Percentiles rank a stretch among this genome's conserved stretches.
Evolutionary conservation across 1,140 invertebrate species (phyloP).

Genomic region (Heliothis virescens): DNA sequence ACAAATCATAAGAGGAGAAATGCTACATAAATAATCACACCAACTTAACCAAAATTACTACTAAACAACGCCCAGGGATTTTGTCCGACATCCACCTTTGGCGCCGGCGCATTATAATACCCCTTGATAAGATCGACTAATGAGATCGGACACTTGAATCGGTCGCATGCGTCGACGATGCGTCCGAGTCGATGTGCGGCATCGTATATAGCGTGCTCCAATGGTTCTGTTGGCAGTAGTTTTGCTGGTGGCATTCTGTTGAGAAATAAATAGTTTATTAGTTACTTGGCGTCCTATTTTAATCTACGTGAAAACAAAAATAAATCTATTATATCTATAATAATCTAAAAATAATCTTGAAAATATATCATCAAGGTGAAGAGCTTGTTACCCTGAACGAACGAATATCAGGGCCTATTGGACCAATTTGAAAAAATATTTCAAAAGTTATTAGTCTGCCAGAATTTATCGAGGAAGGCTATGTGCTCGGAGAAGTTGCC

Average conservation of each 20-base stretch:
- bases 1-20: neutral
- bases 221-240: constrained; percentile 88
- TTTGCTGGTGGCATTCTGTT: constrained; percentile 88
- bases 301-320: too few species aligned
- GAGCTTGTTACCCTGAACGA: too few species aligned
- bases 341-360: too few species aligned
- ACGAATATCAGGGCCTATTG: too few species aligned
- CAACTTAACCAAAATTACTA: constrained; percentile 66
- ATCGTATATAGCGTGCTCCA: constrained; percentile 89
- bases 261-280: constrained; percentile 47
- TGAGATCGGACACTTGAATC: constrained; percentile 90
- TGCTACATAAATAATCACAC: neutral
- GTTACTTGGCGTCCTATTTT: too few species aligned
- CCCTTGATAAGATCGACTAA: constrained; percentile 91
- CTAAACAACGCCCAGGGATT: constrained; percentile 76
- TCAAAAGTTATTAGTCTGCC: too few species aligned
- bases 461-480: too few species aligned
- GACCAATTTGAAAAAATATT: too few species aligned
- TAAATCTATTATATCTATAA: too few species aligned
- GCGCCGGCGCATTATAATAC: constrained; percentile 87
- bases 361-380: too few species aligned
- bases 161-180: constrained; percentile 86
- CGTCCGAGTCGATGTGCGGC: constrained; percentile 87
- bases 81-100: constrained; percentile 60
- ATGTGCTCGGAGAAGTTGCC: too few species aligned